Evolutionary conservation across 2,113 vertebrate species (phyloP), one percentile per base, ranked within the genome.

Genomic region (Romanogobio albipinnatus): DNA sequence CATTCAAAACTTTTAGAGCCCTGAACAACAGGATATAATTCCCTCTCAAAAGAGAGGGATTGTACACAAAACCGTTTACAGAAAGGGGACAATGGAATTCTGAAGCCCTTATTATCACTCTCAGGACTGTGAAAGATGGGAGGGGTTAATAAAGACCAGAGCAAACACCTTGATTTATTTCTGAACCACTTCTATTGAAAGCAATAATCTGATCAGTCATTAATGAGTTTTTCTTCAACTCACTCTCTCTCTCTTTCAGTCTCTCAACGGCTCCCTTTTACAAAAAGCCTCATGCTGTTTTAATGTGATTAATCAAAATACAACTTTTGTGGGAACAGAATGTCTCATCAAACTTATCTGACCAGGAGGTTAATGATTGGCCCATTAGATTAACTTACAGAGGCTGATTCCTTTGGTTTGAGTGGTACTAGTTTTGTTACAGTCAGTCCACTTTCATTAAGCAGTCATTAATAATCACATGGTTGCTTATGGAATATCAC

Each of bases 261-360:
- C 76, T 61, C 36, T 61, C 77, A 64, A 49, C 3, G 24, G 15
- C n/a, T 49, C 56, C 8, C 3, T 39, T 56, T 56, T 43, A 80
- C 11, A 49, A 51, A 81, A 68, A 7, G 11, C 71, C 49, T 43
- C 43, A 51, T 66, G 9, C 0, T 22, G 78, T 64, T 80, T 80
- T 17, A 22, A 49, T 9, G 47, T 53, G 24, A 45, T 33, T 51
- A 36, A 51, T 68, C 45, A 51, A 39, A 58, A 58, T 43, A 8
- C 11, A 58, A 24, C 49, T 71, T 71, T 71, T 82, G 64, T 71
- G 47, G 51, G 66, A 82, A 82, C 19, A 26, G 81, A 71, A 71
- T 82, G 62, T 58, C 64, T 82, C 66, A 82, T 82, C 80, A 82
- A 70, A 82, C 81, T 82, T 82, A 82, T 82, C 49, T 71, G 49